These are phyloP conservation scores for Macrophya alboannulata DNA, from an alignment of 2,888 invertebrate species.

Conservation along the genomic window DNA sequence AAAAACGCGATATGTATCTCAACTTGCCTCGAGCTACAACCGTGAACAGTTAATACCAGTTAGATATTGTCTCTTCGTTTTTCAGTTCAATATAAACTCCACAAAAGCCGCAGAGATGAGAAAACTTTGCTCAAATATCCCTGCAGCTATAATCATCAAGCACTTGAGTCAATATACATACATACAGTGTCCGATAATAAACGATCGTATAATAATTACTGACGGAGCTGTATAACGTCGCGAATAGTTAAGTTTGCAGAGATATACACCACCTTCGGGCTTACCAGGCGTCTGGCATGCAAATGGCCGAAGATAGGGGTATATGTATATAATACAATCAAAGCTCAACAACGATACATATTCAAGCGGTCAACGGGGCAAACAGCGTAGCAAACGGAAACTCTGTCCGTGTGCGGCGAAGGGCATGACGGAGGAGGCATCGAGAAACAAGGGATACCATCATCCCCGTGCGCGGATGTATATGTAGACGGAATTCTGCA, in stretches of 20 bases:
- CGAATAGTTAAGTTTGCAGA: neutral
- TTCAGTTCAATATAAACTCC: neutral
- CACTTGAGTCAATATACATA: neutral
- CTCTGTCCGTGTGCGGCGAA: slow-evolving; percentile 1
- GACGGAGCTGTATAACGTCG: too few relatives aligned
- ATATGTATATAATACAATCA: slow-evolving; percentile 67
- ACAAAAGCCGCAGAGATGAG: slow-evolving; percentile 7
- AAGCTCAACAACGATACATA: slow-evolving; percentile 71
- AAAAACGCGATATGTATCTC: neutral
- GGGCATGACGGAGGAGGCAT: neutral
- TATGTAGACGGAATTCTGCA: too few relatives aligned
- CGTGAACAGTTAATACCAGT: neutral
- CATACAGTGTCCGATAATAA: neutral
- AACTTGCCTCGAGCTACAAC: neutral
- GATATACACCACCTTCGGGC: slow-evolving; percentile 1
- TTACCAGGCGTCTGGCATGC: slow-evolving; percentile 64
- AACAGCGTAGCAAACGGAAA: slow-evolving; percentile 50
- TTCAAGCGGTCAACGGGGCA: slow-evolving; percentile 69
- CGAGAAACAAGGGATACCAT: slow-evolving; percentile 33
- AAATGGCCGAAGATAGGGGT: slow-evolving; percentile 65
- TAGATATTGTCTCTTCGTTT: neutral
- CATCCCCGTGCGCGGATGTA: neutral
- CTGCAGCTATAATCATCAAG: neutral
- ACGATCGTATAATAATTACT: neutral
- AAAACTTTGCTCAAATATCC: neutral